Base-by-base conservation (phyloP, 2,797 vertebrate species). In the Glossophaga mutica region DNA sequence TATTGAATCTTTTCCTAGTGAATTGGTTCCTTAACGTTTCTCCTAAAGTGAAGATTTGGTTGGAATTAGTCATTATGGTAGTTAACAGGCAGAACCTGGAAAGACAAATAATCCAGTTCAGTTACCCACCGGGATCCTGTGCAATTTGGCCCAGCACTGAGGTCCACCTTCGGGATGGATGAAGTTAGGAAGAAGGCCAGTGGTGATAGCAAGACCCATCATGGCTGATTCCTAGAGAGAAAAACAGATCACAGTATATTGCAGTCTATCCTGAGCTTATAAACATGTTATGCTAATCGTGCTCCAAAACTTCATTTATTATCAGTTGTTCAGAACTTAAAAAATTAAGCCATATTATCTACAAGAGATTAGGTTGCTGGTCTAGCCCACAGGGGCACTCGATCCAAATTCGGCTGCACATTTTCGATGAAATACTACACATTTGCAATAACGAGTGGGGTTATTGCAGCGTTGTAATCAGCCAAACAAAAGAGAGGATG, bases 241-340 rank as follows among this genome's bases (percentile, higher is more conserved):
- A 91, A 94, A 89, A 92, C 57, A 68, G 10, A 62, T 55, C 34
- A 87, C 59, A 95, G 70, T 68, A 29, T 48, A 68, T 2, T 6
- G 42, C 24, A 24, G 26, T 68, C 73, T 85, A 42, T 76, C 15
- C 21, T 87, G 71, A 26, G 26, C 32, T 87, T 74, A 57, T 82
- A 70, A 94, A 68, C 6, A 46, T 44, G 29, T n/a, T 90, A 79
- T 10, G 44, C 3, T 70, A 59, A 76, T 19, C 81, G 15, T 70
- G 4, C 5, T 90, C 70, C 52, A 77, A 94, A 84, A 79, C 29
- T 83, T 88, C 29, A 86, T 46, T 89, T 94, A 55, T 81, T 94
- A 22, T 94, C 48, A 89, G 42, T 78, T 86, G 42, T 62, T 93
- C 94, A 92, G 67, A 90, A 90, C 62, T 79, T 77, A 52, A 96